Evolutionary conservation across 2,113 vertebrate genomes (phyloP).

Genomic region (Centropristis striata): DNA sequence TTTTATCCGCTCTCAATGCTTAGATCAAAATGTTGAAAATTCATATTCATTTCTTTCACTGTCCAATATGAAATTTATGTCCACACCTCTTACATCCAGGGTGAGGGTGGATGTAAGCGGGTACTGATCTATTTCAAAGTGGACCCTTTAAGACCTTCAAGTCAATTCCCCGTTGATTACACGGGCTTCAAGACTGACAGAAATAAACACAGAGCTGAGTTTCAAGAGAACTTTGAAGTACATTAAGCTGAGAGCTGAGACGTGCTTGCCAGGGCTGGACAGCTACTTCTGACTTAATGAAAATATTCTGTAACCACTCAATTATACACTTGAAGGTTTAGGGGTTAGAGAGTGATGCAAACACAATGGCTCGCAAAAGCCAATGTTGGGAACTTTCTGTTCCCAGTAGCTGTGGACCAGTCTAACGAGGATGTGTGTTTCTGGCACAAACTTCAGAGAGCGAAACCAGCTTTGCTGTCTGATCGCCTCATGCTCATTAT

Average conservation of each 20-base stretch:
- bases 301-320: slow-evolving; percentile 74
- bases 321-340: slow-evolving; percentile 68
- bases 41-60: slow-evolving; percentile 81
- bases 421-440: slow-evolving; percentile 71
- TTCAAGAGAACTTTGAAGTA: slow-evolving; percentile 75
- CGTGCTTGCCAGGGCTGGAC: slow-evolving; percentile 53
- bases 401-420: slow-evolving; percentile 58
- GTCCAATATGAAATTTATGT: slow-evolving; percentile 77
- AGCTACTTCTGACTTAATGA: slow-evolving; percentile 67
- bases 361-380: slow-evolving; percentile 60
- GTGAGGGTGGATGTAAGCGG: slow-evolving; percentile 52
- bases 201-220: slow-evolving; percentile 72
- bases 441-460: slow-evolving; percentile 71
- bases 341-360: slow-evolving; percentile 63
- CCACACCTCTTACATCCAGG: slow-evolving; percentile 74
- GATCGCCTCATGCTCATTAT: slow-evolving; percentile 74
- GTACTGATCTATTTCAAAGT: slow-evolving; percentile 78
- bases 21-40: slow-evolving; percentile 81
- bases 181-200: slow-evolving; percentile 62
- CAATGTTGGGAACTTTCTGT: slow-evolving; percentile 60
- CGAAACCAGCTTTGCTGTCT: slow-evolving; percentile 64
- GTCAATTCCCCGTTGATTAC: slow-evolving; percentile 76
- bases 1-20: slow-evolving; percentile 81
- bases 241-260: slow-evolving; percentile 55
- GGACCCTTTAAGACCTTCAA: slow-evolving; percentile 75